Conservation (phyloP, 2,113 vertebrate species). For the Seriola quinqueradiata region DNA sequence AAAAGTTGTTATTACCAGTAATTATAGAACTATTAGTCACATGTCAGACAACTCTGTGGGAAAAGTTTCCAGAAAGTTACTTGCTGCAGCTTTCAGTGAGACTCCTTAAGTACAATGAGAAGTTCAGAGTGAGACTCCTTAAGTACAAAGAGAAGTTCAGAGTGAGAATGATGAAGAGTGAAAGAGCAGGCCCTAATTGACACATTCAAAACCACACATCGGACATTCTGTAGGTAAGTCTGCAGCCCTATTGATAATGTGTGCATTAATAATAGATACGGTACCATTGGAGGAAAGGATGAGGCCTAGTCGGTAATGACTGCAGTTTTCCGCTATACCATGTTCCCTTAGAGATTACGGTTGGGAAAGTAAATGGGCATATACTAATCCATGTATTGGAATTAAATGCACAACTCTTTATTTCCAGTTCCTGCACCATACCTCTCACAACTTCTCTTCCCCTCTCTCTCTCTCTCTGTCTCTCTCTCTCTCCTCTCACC, state of each 20-base stretch:
- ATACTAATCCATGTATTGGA: conserved; percentile 66
- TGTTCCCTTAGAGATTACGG: conserved; percentile 66
- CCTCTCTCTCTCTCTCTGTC: neutral
- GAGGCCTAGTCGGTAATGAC: conserved; percentile 62
- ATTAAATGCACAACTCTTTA: conserved; percentile 64
- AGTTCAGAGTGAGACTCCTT: conserved; percentile 41
- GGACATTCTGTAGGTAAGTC: conserved; percentile 44
- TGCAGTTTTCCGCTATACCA: conserved; percentile 50
- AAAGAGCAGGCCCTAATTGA: conserved; percentile 44
- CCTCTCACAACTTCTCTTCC: conserved; percentile 18
- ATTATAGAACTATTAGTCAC: conserved; percentile 46
- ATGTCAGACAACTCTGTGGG: conserved; percentile 5
- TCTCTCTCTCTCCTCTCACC: conserved; percentile 6
- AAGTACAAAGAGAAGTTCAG: conserved; percentile 44
- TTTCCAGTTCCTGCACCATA: conserved; percentile 36
- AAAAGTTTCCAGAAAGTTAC: conserved; percentile 11
- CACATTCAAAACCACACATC: conserved; percentile 60
- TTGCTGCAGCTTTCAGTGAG: conserved; percentile 18
- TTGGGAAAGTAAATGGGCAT: conserved; percentile 63
- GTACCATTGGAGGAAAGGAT: conserved; percentile 28
- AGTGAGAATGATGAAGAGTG: conserved; percentile 29
- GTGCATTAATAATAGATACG: conserved; percentile 77
- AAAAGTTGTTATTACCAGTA: conserved; percentile 26
- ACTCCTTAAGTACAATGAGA: conserved; percentile 37
- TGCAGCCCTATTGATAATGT: conserved; percentile 66